Base-by-base conservation (phyloP, 2,888 invertebrate species). In the Archaeoteleia sp. region DNA sequence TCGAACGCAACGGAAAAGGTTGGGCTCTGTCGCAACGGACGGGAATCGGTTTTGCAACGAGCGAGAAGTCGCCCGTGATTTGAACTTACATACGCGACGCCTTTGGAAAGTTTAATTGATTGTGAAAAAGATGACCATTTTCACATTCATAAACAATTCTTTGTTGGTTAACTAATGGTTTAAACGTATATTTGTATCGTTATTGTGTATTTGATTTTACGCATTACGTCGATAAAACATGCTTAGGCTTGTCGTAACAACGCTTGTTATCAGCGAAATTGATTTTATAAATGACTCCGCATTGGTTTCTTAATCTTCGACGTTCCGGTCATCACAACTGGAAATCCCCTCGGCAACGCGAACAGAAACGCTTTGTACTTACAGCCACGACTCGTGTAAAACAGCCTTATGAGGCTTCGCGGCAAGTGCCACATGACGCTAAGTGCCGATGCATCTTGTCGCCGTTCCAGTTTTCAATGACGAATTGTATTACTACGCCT, bases 1-100 rank as follows among this genome's bases (percentile, higher is more conserved):
- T 51, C 62, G 55, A 70, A 46, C 57, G 51, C 58, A 53, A 62
- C 62, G 51, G 45, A 68, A 68, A 67, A 67, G 60, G 66, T 54
- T 60, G 61, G 14, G 1, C 42, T 23, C 60, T 68, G 54, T 54
- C 60, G 63, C 46, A 68, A 68, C 51, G 32, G 37, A 49, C 51
- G 45, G 15, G 48, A 42, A 34, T 54, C 42, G 51, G 42, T 65
- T 57, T 65, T 63, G 51, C 68, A 68, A 55, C 29, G 32, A 7
- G 10, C 15, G 17, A 17, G 32, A 12, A 39, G 48, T 5, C 40
- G 57, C 42, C 48, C 39, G 54, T 45, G 43, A 48, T 49, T 60
- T 43, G 43, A 60, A 43, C 49, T 49, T 30, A 43, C 48, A 5
- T 34, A 12, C 17, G 37, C 6, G 6, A 10, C 35, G 58, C 43